Conservation (phyloP, 2,888 invertebrate genomes). For the Mayetiola destructor region DNA sequence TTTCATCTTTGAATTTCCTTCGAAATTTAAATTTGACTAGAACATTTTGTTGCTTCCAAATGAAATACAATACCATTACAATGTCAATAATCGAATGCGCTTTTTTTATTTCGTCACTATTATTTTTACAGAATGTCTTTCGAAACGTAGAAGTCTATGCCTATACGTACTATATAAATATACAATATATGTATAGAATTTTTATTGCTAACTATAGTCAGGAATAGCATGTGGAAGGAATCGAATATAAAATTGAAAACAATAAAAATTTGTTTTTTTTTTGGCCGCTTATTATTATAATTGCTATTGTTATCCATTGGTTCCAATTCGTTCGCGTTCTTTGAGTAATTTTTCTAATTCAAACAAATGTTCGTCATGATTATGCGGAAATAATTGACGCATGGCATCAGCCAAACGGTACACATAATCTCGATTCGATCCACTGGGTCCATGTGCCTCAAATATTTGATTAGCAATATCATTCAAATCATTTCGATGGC, state of each 20-base stretch:
- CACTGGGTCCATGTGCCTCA: slow-evolving; percentile 65
- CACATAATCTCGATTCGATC: slow-evolving; percentile 82
- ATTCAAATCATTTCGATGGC: slow-evolving; percentile 48
- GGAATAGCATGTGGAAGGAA: too few relatives aligned
- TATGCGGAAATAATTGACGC: slow-evolving; percentile 55
- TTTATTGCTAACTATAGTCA: too few relatives aligned
- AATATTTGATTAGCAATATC: slow-evolving; percentile 69
- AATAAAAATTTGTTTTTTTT: not conserved
- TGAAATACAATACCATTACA: too few relatives aligned
- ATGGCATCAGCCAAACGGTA: slow-evolving; percentile 68
- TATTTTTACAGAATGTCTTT: too few relatives aligned
- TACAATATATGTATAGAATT: too few relatives aligned
- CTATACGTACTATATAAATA: too few relatives aligned
- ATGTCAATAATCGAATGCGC: too few relatives aligned
- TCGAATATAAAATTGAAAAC: not conserved
- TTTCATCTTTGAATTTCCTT: too few relatives aligned
- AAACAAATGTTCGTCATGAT: slow-evolving; percentile 62
- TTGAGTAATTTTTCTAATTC: slow-evolving; percentile 49
- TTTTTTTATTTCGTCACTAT: too few relatives aligned
- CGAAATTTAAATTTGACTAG: too few relatives aligned
- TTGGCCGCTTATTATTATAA: not conserved
- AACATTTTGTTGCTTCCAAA: too few relatives aligned
- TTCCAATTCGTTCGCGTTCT: slow-evolving; percentile 21
- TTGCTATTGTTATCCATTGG: not conserved
- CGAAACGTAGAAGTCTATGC: too few relatives aligned